A percentile compares a stretch with the other conserved stretches of the same genome.
phyloP scores from a whole-genome alignment of 2,888 invertebrate genomes.

The Lissonota sp. region DNA sequence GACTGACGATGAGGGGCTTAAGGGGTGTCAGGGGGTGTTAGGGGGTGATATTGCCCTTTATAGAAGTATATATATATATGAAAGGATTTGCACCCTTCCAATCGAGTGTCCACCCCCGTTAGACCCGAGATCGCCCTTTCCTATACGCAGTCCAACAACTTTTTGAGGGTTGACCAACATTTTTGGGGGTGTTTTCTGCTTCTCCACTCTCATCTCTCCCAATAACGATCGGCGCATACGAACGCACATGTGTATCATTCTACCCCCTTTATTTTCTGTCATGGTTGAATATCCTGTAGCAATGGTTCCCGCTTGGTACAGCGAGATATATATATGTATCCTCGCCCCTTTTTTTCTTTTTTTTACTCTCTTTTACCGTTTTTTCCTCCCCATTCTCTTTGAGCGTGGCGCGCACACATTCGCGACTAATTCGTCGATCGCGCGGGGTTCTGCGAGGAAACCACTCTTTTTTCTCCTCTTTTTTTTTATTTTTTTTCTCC shows the following conservation, averaged over 20 bases:
- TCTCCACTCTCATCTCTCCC: conserved; percentile 21
- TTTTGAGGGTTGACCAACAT: conserved; percentile 67
- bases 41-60: conserved; percentile 34
- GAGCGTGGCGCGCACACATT: conserved; percentile 63
- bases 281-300: conserved; percentile 18
- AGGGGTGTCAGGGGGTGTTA: neutral
- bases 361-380: conserved; percentile 34
- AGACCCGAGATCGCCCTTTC: conserved; percentile 50
- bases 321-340: conserved; percentile 14
- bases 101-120: conserved; percentile 66
- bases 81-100: conserved; percentile 61
- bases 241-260: conserved; percentile 9
- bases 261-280: conserved; percentile 49
- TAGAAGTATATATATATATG: neutral
- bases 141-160: conserved; percentile 52
- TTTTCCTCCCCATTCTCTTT: conserved; percentile 59
- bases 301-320: conserved; percentile 20
- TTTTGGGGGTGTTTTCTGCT: conserved; percentile 63
- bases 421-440: conserved; percentile 74
- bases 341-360: conserved; percentile 30
- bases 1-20: neutral
- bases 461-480: conserved; percentile 5
- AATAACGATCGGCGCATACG: neutral
- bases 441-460: conserved; percentile 23
- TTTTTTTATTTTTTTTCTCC: neutral